These are phyloP conservation scores for Anguilla anguilla DNA, from an alignment of 2,797 vertebrate genomes.

Conservation along the genomic window DNA sequence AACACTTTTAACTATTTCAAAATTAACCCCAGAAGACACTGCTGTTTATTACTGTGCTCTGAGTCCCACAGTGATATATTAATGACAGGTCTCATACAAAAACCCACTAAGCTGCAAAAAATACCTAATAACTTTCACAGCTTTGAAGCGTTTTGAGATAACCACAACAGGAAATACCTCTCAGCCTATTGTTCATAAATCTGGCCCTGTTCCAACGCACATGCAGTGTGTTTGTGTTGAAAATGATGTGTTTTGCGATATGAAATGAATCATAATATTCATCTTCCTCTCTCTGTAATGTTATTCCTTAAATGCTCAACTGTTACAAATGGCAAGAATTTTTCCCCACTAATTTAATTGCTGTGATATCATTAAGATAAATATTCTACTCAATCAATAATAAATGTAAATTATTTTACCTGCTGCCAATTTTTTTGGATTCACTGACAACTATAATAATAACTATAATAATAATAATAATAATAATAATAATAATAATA, in stretches of 20 bases:
- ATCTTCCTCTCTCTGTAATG: not conserved
- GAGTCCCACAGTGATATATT: slow-evolving; percentile 29
- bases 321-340: not conserved
- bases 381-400: not conserved
- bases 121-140: no score
- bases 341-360: not conserved
- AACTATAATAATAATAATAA: no score
- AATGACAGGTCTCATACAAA: slow-evolving; percentile 34
- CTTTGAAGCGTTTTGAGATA: not conserved
- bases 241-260: not conserved
- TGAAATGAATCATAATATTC: not conserved
- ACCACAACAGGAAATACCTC: not conserved
- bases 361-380: not conserved
- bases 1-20: slow-evolving; percentile 25
- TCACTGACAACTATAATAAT: not conserved
- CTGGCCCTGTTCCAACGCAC: not conserved
- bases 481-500: no score
- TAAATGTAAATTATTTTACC: not conserved
- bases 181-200: not conserved
- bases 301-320: not conserved
- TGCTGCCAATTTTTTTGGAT: not conserved
- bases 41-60: slow-evolving; percentile 47
- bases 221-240: not conserved
- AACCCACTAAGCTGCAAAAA: slow-evolving; percentile 15
- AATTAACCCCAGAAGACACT: slow-evolving; percentile 38